Percentiles rank a stretch among this genome's conserved stretches.
Conservation (phyloP, 2,888 invertebrate genomes). For the Abscondita cerata region DNA sequence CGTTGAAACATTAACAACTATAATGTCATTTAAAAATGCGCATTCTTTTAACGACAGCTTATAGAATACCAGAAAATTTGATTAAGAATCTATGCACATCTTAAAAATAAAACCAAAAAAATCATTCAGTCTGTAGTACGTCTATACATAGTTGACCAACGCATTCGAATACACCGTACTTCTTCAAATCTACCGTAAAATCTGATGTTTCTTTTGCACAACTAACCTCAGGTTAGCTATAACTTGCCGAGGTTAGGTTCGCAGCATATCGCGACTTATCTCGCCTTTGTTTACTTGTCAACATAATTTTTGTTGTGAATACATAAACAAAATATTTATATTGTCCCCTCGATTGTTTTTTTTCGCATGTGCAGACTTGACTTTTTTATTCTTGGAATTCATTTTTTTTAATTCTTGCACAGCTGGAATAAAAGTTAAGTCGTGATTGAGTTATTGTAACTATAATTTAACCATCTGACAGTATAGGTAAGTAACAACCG, state of each 20-base stretch:
- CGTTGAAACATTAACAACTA: slow-evolving; percentile 31
- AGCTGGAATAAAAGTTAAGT: slow-evolving; percentile 54
- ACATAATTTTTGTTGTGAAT: slow-evolving; percentile 61
- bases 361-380: slow-evolving; percentile 50
- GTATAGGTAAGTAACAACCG: slow-evolving; percentile 23
- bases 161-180: slow-evolving; percentile 26
- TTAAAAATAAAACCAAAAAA: slow-evolving; percentile 55
- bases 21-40: slow-evolving; percentile 38
- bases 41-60: slow-evolving; percentile 56
- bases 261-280: slow-evolving; percentile 60
- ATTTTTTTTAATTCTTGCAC: slow-evolving; percentile 54
- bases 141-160: slow-evolving; percentile 55
- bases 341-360: slow-evolving; percentile 59
- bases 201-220: slow-evolving; percentile 44
- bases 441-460: slow-evolving; percentile 60
- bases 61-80: slow-evolving; percentile 59
- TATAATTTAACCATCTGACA: slow-evolving; percentile 42
- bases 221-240: slow-evolving; percentile 58
- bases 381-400: slow-evolving; percentile 57
- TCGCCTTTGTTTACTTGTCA: slow-evolving; percentile 62
- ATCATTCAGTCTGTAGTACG: slow-evolving; percentile 58
- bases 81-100: slow-evolving; percentile 59
- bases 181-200: slow-evolving; percentile 15
- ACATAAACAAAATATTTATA: slow-evolving; percentile 63
- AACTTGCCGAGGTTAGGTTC: slow-evolving; percentile 58